phyloP scores from a whole-genome alignment of 1,140 invertebrate species.

The Drosophila murphyi region DNA sequence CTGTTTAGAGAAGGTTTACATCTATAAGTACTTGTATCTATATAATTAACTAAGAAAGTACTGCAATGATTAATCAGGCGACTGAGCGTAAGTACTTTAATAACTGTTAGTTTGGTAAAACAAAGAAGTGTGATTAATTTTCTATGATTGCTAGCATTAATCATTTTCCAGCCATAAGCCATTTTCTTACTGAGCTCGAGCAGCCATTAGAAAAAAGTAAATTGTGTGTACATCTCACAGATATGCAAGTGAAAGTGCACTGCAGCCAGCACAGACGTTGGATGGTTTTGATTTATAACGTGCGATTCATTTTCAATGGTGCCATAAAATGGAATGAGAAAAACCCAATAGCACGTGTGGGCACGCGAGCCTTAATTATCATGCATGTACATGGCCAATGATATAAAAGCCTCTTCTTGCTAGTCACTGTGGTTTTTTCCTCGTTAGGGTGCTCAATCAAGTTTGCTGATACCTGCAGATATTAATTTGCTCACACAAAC shows the following conservation, averaged over 20 bases:
- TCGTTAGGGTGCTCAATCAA: not conserved
- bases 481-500: not conserved
- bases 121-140: slow-evolving; percentile 45
- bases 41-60: not conserved
- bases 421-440: not conserved
- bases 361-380: slow-evolving; percentile 36
- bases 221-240: slow-evolving; percentile 16
- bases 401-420: not conserved
- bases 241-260: slow-evolving; percentile 43
- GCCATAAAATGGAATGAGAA: slow-evolving; percentile 26
- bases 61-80: slow-evolving; percentile 2
- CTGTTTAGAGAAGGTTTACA: not conserved
- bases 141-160: slow-evolving; percentile 40
- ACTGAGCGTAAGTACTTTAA: not conserved
- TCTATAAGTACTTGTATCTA: not conserved
- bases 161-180: slow-evolving; percentile 37
- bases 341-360: slow-evolving; percentile 27
- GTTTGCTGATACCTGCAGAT: not conserved
- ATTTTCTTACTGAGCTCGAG: slow-evolving; percentile 48
- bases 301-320: slow-evolving; percentile 38
- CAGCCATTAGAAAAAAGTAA: slow-evolving; percentile 36
- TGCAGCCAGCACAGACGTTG: slow-evolving; percentile 21
- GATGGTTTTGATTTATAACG: slow-evolving; percentile 52
- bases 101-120: not conserved
- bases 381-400: slow-evolving; percentile 9